Evolutionary conservation across 1,140 invertebrate species (phyloP).

Genomic region (Conopomorpha cramerella): DNA sequence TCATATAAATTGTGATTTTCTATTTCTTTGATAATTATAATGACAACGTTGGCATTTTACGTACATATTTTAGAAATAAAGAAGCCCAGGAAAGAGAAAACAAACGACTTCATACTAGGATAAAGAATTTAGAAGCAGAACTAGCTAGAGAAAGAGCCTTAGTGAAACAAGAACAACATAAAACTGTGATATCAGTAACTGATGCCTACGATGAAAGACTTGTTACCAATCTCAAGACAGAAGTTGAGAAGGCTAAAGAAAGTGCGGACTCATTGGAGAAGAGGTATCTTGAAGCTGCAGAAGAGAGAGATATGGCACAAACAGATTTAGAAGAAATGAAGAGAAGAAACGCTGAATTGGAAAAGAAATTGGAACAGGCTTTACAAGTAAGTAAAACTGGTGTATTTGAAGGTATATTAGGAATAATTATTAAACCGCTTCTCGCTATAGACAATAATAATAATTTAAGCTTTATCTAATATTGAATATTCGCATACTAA

Average conservation of each 20-base stretch:
- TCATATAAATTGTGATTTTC: too few relatives aligned
- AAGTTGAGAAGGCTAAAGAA: slow-evolving; percentile 75
- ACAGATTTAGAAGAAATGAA: slow-evolving; percentile 79
- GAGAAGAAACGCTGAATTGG: slow-evolving; percentile 73
- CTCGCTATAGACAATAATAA: too few relatives aligned
- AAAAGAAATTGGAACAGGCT: slow-evolving; percentile 69
- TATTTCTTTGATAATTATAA: too few relatives aligned
- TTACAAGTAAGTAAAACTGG: slow-evolving; percentile 59
- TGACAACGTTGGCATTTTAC: too few relatives aligned
- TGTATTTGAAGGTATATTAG: too few relatives aligned
- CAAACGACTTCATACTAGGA: slow-evolving; percentile 76
- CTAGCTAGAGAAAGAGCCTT: slow-evolving; percentile 68
- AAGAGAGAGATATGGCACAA: slow-evolving; percentile 76
- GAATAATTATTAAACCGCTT: too few relatives aligned
- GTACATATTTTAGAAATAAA: slow-evolving; percentile 82
- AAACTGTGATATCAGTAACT: slow-evolving; percentile 61
- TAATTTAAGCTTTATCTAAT: too few relatives aligned
- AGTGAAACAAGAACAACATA: slow-evolving; percentile 64
- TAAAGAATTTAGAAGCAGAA: slow-evolving; percentile 79
- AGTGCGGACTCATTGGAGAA: slow-evolving; percentile 79
- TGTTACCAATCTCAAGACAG: slow-evolving; percentile 71
- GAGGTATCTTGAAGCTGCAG: slow-evolving; percentile 73
- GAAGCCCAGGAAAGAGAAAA: slow-evolving; percentile 85
- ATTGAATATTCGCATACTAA: too few relatives aligned
- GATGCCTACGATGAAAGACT: slow-evolving; percentile 63